phyloP scores from a whole-genome alignment of 2,113 vertebrate species.

The Microcebus tavaratra region DNA sequence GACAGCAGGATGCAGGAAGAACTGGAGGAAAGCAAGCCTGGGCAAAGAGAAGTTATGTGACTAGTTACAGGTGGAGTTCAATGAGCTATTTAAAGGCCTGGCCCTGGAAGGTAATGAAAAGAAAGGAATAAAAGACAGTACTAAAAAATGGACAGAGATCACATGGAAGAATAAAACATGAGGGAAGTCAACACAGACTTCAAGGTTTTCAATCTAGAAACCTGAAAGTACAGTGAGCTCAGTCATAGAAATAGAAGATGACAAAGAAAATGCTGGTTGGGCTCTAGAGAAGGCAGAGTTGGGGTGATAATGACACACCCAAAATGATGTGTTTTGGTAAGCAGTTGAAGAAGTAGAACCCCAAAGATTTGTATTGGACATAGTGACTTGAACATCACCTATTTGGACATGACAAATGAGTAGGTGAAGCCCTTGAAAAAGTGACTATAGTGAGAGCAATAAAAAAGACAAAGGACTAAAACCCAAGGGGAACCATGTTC shows the following conservation, averaged over 20 bases:
- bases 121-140: not conserved
- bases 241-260: not conserved
- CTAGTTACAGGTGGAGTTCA: not conserved
- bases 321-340: not conserved
- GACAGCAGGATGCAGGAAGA: not conserved
- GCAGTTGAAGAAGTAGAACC: not conserved
- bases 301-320: not conserved
- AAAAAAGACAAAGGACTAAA: not conserved
- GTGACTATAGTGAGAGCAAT: not conserved
- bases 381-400: not conserved
- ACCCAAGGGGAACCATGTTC: not conserved
- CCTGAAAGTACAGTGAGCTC: not conserved
- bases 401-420: not conserved
- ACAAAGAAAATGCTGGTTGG: not conserved
- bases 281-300: not conserved
- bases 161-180: not conserved
- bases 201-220: slow-evolving; percentile 9
- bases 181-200: not conserved
- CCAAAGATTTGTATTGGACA: not conserved
- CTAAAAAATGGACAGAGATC: not conserved
- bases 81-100: not conserved
- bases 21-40: not conserved
- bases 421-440: not conserved
- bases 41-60: not conserved
- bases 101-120: not conserved